These are phyloP conservation scores for Brachionus koreanus DNA, from an alignment of 1,140 invertebrate species.

Conservation along the genomic window DNA sequence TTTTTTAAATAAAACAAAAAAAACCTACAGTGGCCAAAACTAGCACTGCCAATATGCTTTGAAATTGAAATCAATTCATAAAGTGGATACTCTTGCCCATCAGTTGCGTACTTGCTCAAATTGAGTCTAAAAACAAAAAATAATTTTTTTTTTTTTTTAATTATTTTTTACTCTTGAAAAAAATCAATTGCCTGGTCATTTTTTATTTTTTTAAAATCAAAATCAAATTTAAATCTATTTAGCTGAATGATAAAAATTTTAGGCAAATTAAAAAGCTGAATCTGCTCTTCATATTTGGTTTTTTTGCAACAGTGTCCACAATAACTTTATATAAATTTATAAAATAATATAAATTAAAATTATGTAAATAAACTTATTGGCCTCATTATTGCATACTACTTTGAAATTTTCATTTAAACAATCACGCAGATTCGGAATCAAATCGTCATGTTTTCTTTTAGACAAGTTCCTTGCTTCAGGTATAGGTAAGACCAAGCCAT, in stretches of 20 bases:
- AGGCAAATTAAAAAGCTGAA: background rate
- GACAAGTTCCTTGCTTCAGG: background rate
- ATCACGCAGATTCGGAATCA: background rate
- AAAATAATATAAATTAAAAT: background rate
- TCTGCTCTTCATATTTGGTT: background rate
- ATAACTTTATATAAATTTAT: background rate
- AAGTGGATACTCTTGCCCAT: background rate
- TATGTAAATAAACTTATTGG: background rate
- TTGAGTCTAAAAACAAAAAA: background rate
- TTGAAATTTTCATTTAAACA: background rate
- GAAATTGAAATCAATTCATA: background rate
- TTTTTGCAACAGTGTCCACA: background rate
- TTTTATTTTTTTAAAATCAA: background rate
- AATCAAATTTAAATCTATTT: background rate
- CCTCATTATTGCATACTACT: background rate
- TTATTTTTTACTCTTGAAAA: background rate
- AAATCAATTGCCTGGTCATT: background rate
- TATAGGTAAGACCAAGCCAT: background rate
- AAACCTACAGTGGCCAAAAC: background rate
- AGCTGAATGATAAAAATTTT: constrained; percentile 23
- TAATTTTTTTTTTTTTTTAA: background rate
- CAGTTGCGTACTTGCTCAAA: background rate
- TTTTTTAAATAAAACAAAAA: background rate
- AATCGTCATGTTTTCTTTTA: background rate
- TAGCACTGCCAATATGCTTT: background rate